A percentile compares a stretch with the other conserved stretches of the same genome.
These are phyloP conservation scores for Pomacea maculata DNA, from an alignment of 1,140 invertebrate genomes.

Conservation along the genomic window DNA sequence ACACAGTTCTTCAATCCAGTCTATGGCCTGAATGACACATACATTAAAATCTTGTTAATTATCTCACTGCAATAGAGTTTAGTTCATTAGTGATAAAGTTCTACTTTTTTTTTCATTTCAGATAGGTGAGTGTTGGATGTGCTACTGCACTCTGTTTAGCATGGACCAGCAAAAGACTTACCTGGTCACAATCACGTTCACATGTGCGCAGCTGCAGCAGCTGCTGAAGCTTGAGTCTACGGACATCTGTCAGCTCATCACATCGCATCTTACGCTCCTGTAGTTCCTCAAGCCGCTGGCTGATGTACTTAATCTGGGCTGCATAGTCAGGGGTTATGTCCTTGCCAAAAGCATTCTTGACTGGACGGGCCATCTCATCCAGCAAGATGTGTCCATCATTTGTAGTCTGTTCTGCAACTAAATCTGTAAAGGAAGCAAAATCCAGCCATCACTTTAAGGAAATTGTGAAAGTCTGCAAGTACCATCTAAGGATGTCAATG, in stretches of 20 bases:
- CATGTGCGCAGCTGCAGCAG: constrained; percentile 78
- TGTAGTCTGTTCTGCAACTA: constrained; percentile 47
- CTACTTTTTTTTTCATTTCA: too few relatives aligned
- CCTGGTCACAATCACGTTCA: constrained; percentile 78
- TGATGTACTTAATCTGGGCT: constrained; percentile 76
- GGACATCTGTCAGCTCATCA: constrained; percentile 70
- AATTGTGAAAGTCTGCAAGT: not conserved
- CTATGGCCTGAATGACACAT: constrained; percentile 70
- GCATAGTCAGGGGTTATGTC: constrained; percentile 79
- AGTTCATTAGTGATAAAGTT: too few relatives aligned
- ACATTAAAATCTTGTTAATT: not conserved
- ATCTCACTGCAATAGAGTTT: not conserved
- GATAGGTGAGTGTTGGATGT: too few relatives aligned
- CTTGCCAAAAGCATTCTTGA: constrained; percentile 80
- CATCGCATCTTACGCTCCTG: constrained; percentile 66
- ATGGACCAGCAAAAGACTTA: constrained; percentile 38
- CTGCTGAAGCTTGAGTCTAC: constrained; percentile 79
- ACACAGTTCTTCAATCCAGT: constrained; percentile 80
- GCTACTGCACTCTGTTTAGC: not conserved
- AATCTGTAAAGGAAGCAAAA: constrained; percentile 42
- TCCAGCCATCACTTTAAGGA: not conserved
- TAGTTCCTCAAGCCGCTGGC: constrained; percentile 71
- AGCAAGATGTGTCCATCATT: constrained; percentile 81
- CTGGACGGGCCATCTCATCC: constrained; percentile 80
- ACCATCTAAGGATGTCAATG: not conserved